Evolutionary conservation across 1,140 invertebrate species (phyloP), one percentile per base, ranked within the genome.

Genomic region (Brachionus plicatilis): DNA sequence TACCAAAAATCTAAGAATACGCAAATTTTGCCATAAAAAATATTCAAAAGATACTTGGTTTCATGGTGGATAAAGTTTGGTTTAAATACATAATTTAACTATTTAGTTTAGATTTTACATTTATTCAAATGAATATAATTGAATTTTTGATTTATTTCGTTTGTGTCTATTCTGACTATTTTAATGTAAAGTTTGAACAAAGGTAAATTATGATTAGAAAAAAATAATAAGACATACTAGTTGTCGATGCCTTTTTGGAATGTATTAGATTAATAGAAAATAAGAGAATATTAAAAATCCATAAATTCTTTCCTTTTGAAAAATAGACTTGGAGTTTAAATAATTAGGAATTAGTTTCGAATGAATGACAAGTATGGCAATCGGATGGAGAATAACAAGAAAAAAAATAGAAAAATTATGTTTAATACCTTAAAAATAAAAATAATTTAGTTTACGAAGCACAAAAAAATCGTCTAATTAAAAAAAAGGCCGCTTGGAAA

Each of bases 401-500:
- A 14, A 68, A 68, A 29, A 33, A 5, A n/a, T 33, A n/a, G 66
- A 41, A 33, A 72, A 72, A 72, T 72, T 72, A 72, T 72, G 68
- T 43, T 72, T 72, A 72, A 72, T 72, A 72, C 37, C 68, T 20
- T 43, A 47, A n/a, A 72, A 72, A 72, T 43, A 72, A n/a, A 72
- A 72, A 72, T 68, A 29, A 68, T 68, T 68, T n/a, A n/a, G 27
- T 72, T 72, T 72, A 20, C 24, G 68, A 72, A 72, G 68, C 29
- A 72, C 29, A 72, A 41, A 43, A 43, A 68, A n/a, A 33, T 41
- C 17, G 17, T 60, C 53, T 20, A 60, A 60, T 60, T 68, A 68
- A 11, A 33, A 33, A 68, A 68, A 68, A 29, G 66, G 66, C 66
- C 66, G 12, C 24, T 33, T 33, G 14, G 33, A 68, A 68, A 68